These are phyloP conservation scores for Kryptolebias ocellatus DNA, from an alignment of 2,797 vertebrate genomes.

Conservation along the genomic window DNA sequence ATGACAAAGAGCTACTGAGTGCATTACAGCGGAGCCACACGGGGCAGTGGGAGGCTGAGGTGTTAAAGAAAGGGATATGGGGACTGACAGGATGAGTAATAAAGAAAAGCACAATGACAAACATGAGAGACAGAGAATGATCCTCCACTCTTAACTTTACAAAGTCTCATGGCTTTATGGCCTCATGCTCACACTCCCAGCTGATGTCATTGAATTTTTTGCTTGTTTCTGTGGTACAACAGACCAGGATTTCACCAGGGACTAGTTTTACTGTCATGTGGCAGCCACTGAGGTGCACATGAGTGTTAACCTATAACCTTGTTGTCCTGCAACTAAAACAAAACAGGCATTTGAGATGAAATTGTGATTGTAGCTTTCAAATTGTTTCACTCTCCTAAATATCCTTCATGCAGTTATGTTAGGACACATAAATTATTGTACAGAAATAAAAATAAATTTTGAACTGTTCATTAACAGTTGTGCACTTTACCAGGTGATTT, in stretches of 20 bases:
- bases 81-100: constrained; percentile 44
- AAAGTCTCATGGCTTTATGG: not conserved
- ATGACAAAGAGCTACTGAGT: constrained; percentile 37
- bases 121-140: constrained; percentile 7
- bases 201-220: constrained; percentile 20
- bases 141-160: too few species aligned
- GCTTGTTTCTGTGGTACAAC: constrained; percentile 9
- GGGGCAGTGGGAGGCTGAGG: constrained; percentile 26
- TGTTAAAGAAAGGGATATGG: constrained; percentile 26
- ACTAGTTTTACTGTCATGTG: constrained; percentile 20
- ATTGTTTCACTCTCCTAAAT: constrained; percentile 3
- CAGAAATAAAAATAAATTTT: too few species aligned
- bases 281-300: not conserved
- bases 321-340: constrained; percentile 15
- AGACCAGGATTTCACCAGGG: constrained; percentile 5
- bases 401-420: constrained; percentile 2
- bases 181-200: constrained; percentile 20
- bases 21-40: constrained; percentile 15
- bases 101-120: constrained; percentile 20
- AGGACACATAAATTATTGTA: not conserved
- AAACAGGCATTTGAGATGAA: constrained; percentile 6
- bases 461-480: not conserved
- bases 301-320: constrained; percentile 24
- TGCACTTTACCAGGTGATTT: not conserved
- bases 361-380: constrained; percentile 7